phyloP scores from a whole-genome alignment of 2,797 vertebrate species.

The Malurus leucopterus region DNA sequence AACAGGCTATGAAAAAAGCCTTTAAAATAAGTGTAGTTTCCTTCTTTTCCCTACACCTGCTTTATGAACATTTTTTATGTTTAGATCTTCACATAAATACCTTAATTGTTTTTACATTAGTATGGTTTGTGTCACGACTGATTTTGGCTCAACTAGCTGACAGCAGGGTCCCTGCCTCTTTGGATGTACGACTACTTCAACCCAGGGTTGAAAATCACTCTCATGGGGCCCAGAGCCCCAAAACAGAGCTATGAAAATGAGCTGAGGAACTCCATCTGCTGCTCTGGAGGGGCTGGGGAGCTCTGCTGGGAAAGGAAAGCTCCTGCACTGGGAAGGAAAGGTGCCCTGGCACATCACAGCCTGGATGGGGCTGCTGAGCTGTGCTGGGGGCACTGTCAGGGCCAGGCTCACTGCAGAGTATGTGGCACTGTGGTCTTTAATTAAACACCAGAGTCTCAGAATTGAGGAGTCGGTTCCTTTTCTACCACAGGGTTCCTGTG shows the following conservation, averaged over 20 bases:
- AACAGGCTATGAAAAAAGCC: not conserved
- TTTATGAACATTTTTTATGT: not conserved
- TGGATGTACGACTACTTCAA: not conserved
- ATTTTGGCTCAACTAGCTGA: not conserved
- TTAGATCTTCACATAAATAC: not conserved
- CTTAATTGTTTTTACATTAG: not conserved
- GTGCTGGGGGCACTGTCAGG: not conserved
- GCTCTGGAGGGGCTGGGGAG: accelerated
- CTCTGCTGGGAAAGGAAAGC: not conserved
- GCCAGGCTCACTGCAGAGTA: not conserved
- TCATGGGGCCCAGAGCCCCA: accelerated
- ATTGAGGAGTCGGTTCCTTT: not conserved
- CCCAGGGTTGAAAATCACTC: not conserved
- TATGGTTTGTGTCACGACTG: not conserved
- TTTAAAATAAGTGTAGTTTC: not conserved
- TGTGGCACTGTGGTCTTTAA: accelerated
- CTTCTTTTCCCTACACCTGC: constrained; percentile 3
- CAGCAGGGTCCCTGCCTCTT: not conserved
- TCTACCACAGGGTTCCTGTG: not conserved
- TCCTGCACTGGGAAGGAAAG: not conserved
- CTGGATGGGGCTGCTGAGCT: not conserved
- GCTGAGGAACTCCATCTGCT: accelerated
- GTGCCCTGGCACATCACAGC: not conserved
- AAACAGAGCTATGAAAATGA: not conserved
- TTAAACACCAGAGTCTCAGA: not conserved